Evolutionary conservation across 2,113 vertebrate species (phyloP).

Genomic region (Scolopax mira): DNA sequence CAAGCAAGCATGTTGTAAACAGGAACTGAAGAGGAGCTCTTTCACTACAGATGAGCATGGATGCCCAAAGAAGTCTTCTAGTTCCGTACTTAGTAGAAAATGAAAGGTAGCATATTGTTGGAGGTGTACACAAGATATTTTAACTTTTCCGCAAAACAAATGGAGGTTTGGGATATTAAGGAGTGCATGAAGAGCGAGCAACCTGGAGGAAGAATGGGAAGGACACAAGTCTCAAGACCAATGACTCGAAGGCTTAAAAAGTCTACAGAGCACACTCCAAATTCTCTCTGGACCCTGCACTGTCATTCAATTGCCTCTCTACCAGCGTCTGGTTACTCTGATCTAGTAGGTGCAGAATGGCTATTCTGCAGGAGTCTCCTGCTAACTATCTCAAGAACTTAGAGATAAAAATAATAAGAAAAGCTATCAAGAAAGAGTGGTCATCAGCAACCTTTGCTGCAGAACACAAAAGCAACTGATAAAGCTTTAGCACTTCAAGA

Average conservation of each 20-base stretch:
- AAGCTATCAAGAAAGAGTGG: not conserved
- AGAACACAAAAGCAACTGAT: not conserved
- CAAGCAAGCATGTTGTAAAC: not conserved
- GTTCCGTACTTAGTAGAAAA: not conserved
- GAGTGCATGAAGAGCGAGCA: rapidly evolving
- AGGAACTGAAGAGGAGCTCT: not conserved
- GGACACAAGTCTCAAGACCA: not conserved
- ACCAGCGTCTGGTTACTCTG: not conserved
- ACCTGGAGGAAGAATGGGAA: not conserved
- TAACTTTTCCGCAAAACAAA: not conserved
- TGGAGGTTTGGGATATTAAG: not conserved
- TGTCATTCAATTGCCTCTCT: not conserved
- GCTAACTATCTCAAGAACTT: not conserved
- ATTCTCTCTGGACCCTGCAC: not conserved
- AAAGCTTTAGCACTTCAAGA: not conserved
- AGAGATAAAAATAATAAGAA: not conserved
- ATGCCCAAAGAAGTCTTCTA: not conserved
- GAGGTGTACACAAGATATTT: not conserved
- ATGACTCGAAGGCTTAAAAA: not conserved
- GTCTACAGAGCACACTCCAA: not conserved
- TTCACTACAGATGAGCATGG: not conserved
- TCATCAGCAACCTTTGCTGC: not conserved
- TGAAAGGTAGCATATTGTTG: not conserved
- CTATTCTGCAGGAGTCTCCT: not conserved
- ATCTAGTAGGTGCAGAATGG: not conserved